phyloP scores from a whole-genome alignment of 1,140 invertebrate genomes.

The Amphibalanus amphitrite region DNA sequence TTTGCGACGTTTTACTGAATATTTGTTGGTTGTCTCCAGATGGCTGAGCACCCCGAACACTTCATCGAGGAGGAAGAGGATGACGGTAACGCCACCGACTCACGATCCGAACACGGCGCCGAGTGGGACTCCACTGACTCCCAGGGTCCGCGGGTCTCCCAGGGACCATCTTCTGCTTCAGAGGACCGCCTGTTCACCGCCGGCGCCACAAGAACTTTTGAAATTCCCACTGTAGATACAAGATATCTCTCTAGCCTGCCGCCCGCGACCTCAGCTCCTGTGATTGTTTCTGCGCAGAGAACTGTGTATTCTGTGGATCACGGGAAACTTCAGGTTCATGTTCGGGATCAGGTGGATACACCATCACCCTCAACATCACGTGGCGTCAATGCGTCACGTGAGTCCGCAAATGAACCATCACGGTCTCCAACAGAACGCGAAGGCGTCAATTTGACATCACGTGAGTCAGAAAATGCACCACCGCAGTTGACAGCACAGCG shows the following conservation, averaged over 20 bases:
- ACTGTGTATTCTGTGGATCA: background rate
- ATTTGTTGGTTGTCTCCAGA: background rate
- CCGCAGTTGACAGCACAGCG: no score
- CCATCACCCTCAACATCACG: no score
- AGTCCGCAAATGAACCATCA: no score
- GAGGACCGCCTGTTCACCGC: background rate
- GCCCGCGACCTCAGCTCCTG: no score
- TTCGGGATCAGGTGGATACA: background rate
- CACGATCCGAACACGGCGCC: background rate
- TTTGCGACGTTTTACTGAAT: no score
- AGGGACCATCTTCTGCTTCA: background rate
- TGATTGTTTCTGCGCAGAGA: background rate
- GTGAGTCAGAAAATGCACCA: no score
- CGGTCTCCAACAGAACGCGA: no score
- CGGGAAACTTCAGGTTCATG: background rate
- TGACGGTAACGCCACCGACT: background rate
- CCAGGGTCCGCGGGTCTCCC: background rate
- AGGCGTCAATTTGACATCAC: no score
- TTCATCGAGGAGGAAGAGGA: background rate
- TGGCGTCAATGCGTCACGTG: no score
- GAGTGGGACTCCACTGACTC: background rate
- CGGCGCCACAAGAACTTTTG: constrained; percentile 1
- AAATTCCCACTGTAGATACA: background rate
- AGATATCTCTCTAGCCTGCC: background rate
- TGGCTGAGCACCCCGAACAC: background rate